Evolutionary conservation across 2,888 invertebrate species (phyloP).

Genomic region (Polyploca ridens): DNA sequence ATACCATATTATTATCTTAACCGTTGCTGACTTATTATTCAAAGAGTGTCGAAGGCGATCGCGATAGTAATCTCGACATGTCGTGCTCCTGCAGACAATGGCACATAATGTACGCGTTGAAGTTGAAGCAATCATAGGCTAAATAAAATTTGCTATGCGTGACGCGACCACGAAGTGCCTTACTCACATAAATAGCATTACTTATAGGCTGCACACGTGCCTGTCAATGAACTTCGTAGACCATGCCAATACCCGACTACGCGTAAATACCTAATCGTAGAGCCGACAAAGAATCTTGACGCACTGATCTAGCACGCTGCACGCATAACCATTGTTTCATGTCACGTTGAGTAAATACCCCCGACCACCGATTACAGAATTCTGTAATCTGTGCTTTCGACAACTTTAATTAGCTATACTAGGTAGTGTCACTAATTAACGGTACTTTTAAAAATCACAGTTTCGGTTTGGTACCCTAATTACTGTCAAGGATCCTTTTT

Average conservation of each 20-base stretch:
- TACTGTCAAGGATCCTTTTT: neutral
- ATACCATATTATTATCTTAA: slow-evolving; percentile 29
- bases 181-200: slow-evolving; percentile 74
- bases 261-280: slow-evolving; percentile 55
- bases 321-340: neutral
- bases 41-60: slow-evolving; percentile 52
- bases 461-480: neutral
- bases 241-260: slow-evolving; percentile 58
- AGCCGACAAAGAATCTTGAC: slow-evolving; percentile 46
- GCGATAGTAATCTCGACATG: slow-evolving; percentile 67
- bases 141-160: slow-evolving; percentile 83
- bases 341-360: neutral
- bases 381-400: neutral
- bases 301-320: slow-evolving; percentile 21
- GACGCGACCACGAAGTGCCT: slow-evolving; percentile 73
- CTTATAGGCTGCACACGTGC: slow-evolving; percentile 80
- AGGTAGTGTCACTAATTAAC: neutral
- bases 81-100: slow-evolving; percentile 63
- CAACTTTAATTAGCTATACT: neutral
- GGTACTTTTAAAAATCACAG: neutral
- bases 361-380: no score
- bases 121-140: slow-evolving; percentile 71
- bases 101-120: slow-evolving; percentile 56
- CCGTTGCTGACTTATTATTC: slow-evolving; percentile 66
- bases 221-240: slow-evolving; percentile 81